Evolutionary conservation across 2,113 vertebrate species (phyloP).

Genomic region (Actenoides lindsayi): DNA sequence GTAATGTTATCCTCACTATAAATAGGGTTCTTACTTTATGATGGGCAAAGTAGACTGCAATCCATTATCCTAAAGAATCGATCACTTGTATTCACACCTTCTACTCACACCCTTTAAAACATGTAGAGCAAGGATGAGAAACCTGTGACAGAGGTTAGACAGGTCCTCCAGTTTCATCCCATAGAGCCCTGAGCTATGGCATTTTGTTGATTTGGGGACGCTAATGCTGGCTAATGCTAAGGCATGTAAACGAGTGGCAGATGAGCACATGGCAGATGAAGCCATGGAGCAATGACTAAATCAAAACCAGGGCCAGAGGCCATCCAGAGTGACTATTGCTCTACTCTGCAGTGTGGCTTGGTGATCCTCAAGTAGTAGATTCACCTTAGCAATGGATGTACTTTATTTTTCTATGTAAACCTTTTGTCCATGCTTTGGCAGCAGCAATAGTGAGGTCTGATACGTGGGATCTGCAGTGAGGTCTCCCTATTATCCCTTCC

Average conservation of each 20-base stretch:
- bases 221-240: background rate
- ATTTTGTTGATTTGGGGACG: background rate
- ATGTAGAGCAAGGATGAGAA: background rate
- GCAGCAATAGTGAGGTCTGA: background rate
- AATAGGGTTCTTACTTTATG: background rate
- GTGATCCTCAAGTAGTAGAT: background rate
- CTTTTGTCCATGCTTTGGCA: background rate
- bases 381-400: background rate
- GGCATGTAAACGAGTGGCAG: background rate
- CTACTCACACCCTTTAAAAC: background rate
- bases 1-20: background rate
- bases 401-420: background rate
- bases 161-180: background rate
- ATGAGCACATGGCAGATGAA: background rate
- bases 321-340: background rate
- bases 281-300: fast-evolving
- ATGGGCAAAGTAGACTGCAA: background rate
- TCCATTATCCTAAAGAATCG: background rate
- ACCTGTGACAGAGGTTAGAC: background rate
- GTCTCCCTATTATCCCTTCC: background rate
- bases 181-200: background rate
- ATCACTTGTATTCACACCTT: background rate
- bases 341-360: background rate
- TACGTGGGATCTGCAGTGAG: background rate
- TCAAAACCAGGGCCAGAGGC: background rate